Evolutionary conservation across 1,140 invertebrate genomes (phyloP), one percentile per base, ranked within the genome.

Genomic region (Papilio helenus): DNA sequence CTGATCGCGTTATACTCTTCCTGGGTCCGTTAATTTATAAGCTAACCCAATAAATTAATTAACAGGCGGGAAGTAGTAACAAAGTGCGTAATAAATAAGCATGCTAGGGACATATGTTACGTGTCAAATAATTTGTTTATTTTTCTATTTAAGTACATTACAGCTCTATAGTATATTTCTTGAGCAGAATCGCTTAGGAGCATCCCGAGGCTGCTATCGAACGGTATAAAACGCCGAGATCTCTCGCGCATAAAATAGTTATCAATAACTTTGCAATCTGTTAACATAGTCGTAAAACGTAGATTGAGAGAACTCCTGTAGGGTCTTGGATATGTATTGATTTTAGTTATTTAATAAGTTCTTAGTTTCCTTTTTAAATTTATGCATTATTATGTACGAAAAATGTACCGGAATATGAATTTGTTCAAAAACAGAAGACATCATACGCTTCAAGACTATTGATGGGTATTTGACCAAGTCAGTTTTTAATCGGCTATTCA

Each of bases 231-330:
- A 93, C 89, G 89, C 85, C 86, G 81, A 83, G 87, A 87, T 88
- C 89, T 88, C 88, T 84, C 78, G 87, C 83, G 86, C 86, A 89
- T 90, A 89, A 89, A 90, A 88, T 86, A 90, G 87, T 90, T 92
- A 94, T 91, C 92, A 92, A 94, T 94, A 93, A 89, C 86, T 89
- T 90, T 86, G 29, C 84, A 87, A 88, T 88, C 83, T 87, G 82
- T 85, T 76, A 76, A 58, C 74, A 39, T 9, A 74, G 44, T 74
- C 72, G 58, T 79, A 79, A 42, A 42, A 79, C 51, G 20, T 68
- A 68, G 61, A 68, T 68, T 29, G 61, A 68, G 26, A 68, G 61
- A 68, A 68, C 61, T 29, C 61, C 34, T 68, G 29, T 68, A 68
- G 14, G 61, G 26, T 14, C 61, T 65, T 68, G 9, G 42, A 73